Evolutionary conservation across 1,140 invertebrate species (phyloP).

Genomic region (Diploscapter pachys): DNA sequence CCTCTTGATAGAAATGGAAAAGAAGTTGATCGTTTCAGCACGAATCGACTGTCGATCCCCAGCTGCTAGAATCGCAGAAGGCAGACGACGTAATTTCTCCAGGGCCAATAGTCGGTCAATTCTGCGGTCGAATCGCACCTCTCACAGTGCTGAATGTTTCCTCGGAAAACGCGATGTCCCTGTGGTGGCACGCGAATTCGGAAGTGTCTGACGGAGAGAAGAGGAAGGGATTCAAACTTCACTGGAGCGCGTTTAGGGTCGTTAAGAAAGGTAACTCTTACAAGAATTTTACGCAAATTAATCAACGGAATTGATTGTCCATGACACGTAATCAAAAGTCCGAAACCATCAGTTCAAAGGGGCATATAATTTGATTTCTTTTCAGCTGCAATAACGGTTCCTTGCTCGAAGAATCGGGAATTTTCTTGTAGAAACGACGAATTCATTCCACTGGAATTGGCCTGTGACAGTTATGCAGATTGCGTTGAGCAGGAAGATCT

Average conservation of each 20-base stretch:
- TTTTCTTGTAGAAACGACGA: constrained; percentile 36
- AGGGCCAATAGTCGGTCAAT: constrained; percentile 39
- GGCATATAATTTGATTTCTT: not conserved
- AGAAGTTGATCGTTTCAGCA: constrained; percentile 19
- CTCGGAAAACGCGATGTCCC: constrained; percentile 37
- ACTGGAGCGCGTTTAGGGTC: constrained; percentile 27
- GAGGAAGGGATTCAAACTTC: constrained; percentile 34
- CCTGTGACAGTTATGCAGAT: constrained; percentile 37
- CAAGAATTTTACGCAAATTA: not conserved
- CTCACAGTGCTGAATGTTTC: constrained; percentile 30
- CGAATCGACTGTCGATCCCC: constrained; percentile 21
- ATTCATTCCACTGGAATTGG: constrained; percentile 37
- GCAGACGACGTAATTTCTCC: constrained; percentile 33
- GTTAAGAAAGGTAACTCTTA: constrained; percentile 13
- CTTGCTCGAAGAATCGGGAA: constrained; percentile 22
- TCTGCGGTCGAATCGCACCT: constrained; percentile 28
- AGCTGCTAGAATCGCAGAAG: constrained; percentile 1
- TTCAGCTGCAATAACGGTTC: not conserved
- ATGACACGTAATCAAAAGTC: too few relatives aligned
- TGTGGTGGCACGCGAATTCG: constrained; percentile 40
- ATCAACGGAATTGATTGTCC: not conserved
- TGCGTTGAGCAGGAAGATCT: constrained; percentile 36
- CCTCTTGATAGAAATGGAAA: not conserved
- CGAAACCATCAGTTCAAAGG: not conserved
- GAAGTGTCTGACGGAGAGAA: constrained; percentile 17